Evolutionary conservation across 2,113 vertebrate genomes (phyloP).

Genomic region (Limnothrissa miodon): DNA sequence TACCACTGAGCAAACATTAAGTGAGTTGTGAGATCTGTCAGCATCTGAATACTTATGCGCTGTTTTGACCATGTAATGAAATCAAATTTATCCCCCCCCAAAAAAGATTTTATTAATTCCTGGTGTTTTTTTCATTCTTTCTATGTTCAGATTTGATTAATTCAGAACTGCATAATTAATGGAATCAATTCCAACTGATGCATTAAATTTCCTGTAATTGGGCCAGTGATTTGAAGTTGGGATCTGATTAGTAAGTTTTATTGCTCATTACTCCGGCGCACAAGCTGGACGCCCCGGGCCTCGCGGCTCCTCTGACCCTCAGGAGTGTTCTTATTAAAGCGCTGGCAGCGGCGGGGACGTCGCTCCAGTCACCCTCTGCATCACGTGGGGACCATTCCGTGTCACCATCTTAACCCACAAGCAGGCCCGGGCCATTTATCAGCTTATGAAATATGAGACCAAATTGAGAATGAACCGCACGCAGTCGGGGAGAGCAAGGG

Average conservation of each 20-base stretch:
- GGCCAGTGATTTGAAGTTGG: slow-evolving; percentile 30
- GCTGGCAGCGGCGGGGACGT: background rate
- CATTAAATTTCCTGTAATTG: slow-evolving; percentile 32
- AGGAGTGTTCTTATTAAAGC: background rate
- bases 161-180: slow-evolving; percentile 42
- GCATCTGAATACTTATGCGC: background rate
- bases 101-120: background rate
- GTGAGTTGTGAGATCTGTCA: background rate
- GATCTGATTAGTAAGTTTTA: slow-evolving; percentile 31
- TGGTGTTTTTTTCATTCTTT: slow-evolving; percentile 9
- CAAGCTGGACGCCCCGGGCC: background rate
- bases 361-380: background rate
- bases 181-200: slow-evolving; percentile 22
- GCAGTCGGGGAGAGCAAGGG: background rate
- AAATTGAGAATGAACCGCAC: background rate
- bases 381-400: background rate
- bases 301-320: background rate
- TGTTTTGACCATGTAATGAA: background rate
- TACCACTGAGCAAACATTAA: background rate
- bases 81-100: background rate
- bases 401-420: background rate
- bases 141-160: slow-evolving; percentile 37
- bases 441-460: background rate
- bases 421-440: background rate
- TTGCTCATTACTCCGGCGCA: background rate